Base-by-base conservation (phyloP, 2,888 invertebrate genomes). In the Calephelis perditalis region DNA sequence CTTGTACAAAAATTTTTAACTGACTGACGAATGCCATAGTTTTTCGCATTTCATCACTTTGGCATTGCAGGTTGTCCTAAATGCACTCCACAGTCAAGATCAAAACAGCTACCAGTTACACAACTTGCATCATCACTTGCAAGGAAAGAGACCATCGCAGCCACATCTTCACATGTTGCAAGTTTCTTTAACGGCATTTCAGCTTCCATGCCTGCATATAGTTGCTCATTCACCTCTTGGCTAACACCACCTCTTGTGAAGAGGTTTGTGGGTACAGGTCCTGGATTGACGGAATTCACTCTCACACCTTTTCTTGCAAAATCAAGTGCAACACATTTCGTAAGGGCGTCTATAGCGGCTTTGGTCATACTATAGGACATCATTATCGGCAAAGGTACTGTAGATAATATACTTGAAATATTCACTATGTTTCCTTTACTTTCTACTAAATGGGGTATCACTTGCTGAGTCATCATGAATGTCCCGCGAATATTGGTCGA, bases 311-410 rank as follows among this genome's bases (percentile, higher is more conserved):
- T 73, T 1, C 74, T 65, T 2, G 77, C 84, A 15, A 81, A 64
- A 59, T 84, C 78, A 35, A 83, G 61, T n/a, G 87, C 85, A 10
- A 74, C 67, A 62, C 84, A 84, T 68, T 84, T 84, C 1, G 84
- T 85, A 6, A 84, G 79, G 76, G 81, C 81, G 60, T 87, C 85
- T 3, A 86, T 65, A 2, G 82, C 85, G 2, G 86, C 84, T 71
- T 87, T 87, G 0, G 84, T 81, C 76, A 86, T 83, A 65, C 81
- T 82, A 65, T 87, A 86, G 0, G 82, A 74, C 35, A 75, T 73
- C 75, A 82, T 75, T 11, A 71, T 61, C 1, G 79, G 71, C 26
- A 79, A 58, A 0, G 85, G 77, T 61, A 75, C 77, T 2, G 67
- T 73, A 10, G 83, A 77, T 7, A 82, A 61, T 44, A 84, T 70